Evolutionary conservation across 2,888 invertebrate genomes (phyloP), one percentile per base, ranked within the genome.

Genomic region (Parnassius mnemosyne): DNA sequence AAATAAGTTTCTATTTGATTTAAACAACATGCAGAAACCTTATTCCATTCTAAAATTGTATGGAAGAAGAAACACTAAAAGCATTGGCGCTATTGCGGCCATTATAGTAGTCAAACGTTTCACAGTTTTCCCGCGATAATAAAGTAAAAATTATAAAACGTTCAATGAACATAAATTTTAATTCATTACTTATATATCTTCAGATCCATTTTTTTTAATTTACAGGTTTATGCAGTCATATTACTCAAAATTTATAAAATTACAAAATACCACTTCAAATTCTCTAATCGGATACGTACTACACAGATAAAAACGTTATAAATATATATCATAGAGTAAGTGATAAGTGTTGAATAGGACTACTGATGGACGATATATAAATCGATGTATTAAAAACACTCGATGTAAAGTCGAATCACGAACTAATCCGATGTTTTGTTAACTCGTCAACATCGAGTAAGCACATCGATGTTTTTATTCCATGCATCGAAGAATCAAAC

Each of bases 1-100:
- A 85, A 77, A 76, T 72, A 75, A 70, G 69, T 79, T 74, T 77
- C 76, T 77, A 74, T 74, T 76, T 74, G 75, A 78, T 69, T 78
- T 72, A 69, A 71, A 74, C 70, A 76, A 73, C 71, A 72, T 75
- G 71, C 70, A 69, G 74, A 73, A 74, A 72, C 66, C 76, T 78
- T 79, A 78, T 65, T 79, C 78, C 71, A 69, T 71, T 76, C 68
- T 77, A 71, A 72, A 76, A 80, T 76, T 82, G 83, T 81, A 85
- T 76, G 66, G 69, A 76, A 69, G 80, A 81, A 77, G 85, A 86
- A 87, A 89, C 86, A 88, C 82, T 80, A 83, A 83, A 81, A 82
- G 89, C 86, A 89, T 89, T 89, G 88, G 88, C 88, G 89, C 88
- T 89, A 83, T 82, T 89, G 91, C 91, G 91, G 91, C 91, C 91